phyloP scores from a whole-genome alignment of 2,113 vertebrate genomes.

The Balaeniceps rex region DNA sequence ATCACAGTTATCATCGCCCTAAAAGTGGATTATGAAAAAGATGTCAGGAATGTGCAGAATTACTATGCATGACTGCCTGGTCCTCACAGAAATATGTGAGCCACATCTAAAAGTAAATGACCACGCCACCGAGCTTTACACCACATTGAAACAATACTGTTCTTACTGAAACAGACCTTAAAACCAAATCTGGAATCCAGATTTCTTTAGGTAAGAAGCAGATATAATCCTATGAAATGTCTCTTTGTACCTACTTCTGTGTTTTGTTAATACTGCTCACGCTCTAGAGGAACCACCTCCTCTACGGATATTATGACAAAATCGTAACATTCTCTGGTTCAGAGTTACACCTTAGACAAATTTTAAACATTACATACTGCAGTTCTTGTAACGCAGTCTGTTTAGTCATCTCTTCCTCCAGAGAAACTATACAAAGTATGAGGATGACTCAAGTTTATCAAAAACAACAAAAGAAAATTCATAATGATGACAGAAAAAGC shows the following conservation, averaged over 20 bases:
- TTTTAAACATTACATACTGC: neutral
- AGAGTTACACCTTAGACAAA: neutral
- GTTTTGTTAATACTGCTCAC: neutral
- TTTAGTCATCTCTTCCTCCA: neutral
- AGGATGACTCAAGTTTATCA: neutral
- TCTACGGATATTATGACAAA: neutral
- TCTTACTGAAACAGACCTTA: neutral
- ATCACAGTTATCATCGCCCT: neutral
- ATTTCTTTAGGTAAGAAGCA: neutral
- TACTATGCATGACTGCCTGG: slow-evolving; percentile 43
- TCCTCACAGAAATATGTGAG: slow-evolving; percentile 29
- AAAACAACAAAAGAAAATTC: neutral
- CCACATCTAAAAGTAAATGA: slow-evolving; percentile 13
- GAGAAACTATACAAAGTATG: neutral
- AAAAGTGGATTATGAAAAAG: slow-evolving; percentile 52
- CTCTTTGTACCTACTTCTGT: neutral
- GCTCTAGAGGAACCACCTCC: neutral
- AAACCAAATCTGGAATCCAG: neutral
- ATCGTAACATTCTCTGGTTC: neutral
- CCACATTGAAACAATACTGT: neutral
- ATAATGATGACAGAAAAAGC: neutral
- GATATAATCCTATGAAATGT: neutral
- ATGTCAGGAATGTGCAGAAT: slow-evolving; percentile 56
- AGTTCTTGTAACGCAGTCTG: neutral
- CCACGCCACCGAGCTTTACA: neutral